A percentile compares a stretch with the other conserved stretches of the same genome.
Conservation (phyloP, 2,888 invertebrate species). For the Pandemis corylana region DNA sequence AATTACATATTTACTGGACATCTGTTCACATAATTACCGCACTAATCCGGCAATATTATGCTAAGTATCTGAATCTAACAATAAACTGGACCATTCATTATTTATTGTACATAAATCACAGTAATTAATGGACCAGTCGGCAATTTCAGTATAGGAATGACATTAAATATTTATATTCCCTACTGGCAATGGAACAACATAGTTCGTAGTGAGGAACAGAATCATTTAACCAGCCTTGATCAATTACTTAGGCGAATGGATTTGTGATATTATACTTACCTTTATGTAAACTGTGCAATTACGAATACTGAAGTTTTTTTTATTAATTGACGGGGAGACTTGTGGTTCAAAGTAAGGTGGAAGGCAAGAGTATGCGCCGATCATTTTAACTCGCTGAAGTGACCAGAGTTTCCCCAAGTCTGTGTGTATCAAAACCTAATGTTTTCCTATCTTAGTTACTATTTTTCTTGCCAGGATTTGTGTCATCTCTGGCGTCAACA, state of each 20-base stretch:
- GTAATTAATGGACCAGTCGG: constrained; percentile 4
- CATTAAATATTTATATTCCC: constrained; percentile 1
- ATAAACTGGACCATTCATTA: constrained; percentile 4
- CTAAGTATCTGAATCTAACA: constrained; percentile 14
- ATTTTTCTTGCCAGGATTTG: background rate
- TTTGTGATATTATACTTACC: background rate
- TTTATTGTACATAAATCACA: constrained; percentile 14
- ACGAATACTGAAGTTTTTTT: too few relatives aligned
- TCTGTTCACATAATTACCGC: background rate
- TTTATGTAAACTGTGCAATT: too few relatives aligned
- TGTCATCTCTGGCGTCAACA: constrained; percentile 49
- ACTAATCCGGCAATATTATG: constrained; percentile 11
- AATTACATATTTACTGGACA: background rate
- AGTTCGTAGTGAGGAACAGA: background rate
- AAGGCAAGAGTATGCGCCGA: too few relatives aligned
- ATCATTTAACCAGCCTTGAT: background rate
- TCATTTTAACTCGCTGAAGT: too few relatives aligned
- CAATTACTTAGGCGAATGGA: background rate
- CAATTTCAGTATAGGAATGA: background rate
- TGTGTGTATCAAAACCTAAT: background rate
- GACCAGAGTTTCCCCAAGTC: background rate
- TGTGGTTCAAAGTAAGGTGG: background rate
- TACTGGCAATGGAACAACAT: background rate
- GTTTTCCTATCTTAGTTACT: background rate
- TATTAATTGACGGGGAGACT: too few relatives aligned